A percentile compares a stretch with the other conserved stretches of the same genome.
These are phyloP conservation scores for Stigmatopora nigra DNA, from an alignment of 2,113 vertebrate species.

Conservation along the genomic window DNA sequence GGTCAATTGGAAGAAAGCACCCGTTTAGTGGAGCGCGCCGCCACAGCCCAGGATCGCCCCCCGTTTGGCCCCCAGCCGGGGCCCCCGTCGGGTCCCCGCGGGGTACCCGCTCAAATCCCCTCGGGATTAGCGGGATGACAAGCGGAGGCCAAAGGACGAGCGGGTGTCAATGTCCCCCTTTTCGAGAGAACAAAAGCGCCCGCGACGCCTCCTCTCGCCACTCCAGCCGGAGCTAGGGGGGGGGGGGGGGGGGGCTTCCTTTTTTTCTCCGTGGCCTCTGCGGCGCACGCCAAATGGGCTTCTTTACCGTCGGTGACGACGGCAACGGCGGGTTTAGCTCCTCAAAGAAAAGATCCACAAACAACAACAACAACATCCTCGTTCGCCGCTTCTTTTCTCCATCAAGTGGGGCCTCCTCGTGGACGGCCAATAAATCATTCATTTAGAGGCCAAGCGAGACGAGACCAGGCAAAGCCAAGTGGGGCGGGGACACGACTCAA, in stretches of 20 bases:
- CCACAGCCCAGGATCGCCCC: constrained; percentile 38
- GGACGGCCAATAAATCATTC: constrained; percentile 76
- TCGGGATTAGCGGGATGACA: constrained; percentile 74
- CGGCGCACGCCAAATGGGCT: constrained; percentile 25
- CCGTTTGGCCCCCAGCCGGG: constrained; percentile 45
- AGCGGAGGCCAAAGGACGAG: constrained; percentile 82
- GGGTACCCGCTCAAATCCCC: constrained; percentile 50
- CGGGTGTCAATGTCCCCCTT: constrained; percentile 91
- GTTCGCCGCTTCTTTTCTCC: constrained; percentile 68
- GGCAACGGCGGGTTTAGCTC: constrained; percentile 55
- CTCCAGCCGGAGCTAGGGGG: constrained; percentile 39
- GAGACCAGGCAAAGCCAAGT: constrained; percentile 35
- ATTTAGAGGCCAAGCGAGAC: constrained; percentile 68
- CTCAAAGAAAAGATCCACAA: constrained; percentile 69
- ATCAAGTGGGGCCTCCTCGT: constrained; percentile 71
- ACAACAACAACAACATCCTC: constrained; percentile 67
- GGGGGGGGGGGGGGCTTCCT: constrained; percentile 21
- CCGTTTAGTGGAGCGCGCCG: constrained; percentile 61
- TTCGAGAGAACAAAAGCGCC: constrained; percentile 79
- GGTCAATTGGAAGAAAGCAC: constrained; percentile 69
- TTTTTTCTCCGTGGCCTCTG: constrained; percentile 44
- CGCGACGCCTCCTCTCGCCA: constrained; percentile 86
- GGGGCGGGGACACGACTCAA: constrained; percentile 72
- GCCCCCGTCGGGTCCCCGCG: constrained; percentile 56
- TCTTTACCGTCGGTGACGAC: constrained; percentile 67